Percentiles rank a stretch among this genome's conserved stretches.
Evolutionary conservation across 2,888 invertebrate species (phyloP).

Genomic region (Carabus problematicus): DNA sequence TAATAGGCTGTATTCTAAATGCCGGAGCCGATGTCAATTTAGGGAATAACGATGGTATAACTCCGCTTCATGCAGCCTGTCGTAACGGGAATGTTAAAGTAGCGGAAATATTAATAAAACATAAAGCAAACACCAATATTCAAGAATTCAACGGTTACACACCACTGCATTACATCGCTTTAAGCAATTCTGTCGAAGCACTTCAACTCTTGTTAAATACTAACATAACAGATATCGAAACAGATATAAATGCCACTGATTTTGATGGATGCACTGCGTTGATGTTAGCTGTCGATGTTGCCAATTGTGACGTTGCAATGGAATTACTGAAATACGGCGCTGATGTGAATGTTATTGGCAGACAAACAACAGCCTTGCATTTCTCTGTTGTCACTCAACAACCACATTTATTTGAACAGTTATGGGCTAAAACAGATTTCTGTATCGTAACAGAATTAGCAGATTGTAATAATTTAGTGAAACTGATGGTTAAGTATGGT

Average conservation of each 20-base stretch:
- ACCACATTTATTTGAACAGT: constrained; percentile 24
- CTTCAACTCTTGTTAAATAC: constrained; percentile 16
- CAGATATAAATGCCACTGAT: constrained; percentile 23
- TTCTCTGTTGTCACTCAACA: constrained; percentile 34
- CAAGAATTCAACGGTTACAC: constrained; percentile 33
- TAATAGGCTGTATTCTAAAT: constrained; percentile 20
- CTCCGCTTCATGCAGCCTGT: constrained; percentile 35
- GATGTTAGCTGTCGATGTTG: constrained; percentile 40
- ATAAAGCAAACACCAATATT: constrained; percentile 9
- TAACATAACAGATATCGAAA: neutral
- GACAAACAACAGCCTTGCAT: constrained; percentile 38
- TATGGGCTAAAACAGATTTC: constrained; percentile 26
- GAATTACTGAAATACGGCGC: constrained; percentile 33
- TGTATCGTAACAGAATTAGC: constrained; percentile 17
- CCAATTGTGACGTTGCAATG: constrained; percentile 28
- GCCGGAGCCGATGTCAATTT: constrained; percentile 35
- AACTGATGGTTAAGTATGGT: constrained; percentile 33
- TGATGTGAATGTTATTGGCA: constrained; percentile 36
- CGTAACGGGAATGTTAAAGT: constrained; percentile 19
- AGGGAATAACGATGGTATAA: constrained; percentile 29
- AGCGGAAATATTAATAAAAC: constrained; percentile 20
- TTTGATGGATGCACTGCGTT: constrained; percentile 37
- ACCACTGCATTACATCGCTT: constrained; percentile 29
- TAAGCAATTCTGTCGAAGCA: constrained; percentile 23
- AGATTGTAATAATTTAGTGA: constrained; percentile 25